A percentile compares a stretch with the other conserved stretches of the same genome.
Evolutionary conservation across 2,797 vertebrate genomes (phyloP).

Genomic region (Neopelma chrysocephalum): DNA sequence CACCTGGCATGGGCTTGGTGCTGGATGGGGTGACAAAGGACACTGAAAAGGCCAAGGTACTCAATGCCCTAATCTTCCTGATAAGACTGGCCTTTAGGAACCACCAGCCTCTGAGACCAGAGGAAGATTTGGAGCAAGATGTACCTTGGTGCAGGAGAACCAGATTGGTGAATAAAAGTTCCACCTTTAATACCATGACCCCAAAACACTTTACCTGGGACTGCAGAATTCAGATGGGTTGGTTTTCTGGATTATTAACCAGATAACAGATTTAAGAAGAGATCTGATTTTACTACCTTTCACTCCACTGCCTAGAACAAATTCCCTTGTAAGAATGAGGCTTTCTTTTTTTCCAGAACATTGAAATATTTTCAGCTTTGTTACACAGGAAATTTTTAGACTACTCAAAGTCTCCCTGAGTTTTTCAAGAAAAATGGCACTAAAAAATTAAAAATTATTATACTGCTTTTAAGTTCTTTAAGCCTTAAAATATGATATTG

Average conservation of each 20-base stretch:
- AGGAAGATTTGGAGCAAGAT: not conserved
- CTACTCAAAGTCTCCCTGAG: not conserved
- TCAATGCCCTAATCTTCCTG: not conserved
- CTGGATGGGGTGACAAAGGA: not conserved
- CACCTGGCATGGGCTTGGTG: not conserved
- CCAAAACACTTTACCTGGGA: not conserved
- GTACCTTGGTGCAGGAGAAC: not conserved
- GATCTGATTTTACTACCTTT: not conserved
- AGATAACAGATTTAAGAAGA: not conserved
- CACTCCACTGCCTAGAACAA: not conserved
- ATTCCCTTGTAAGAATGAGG: conserved; percentile 1
- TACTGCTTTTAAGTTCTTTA: not conserved
- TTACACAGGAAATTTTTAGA: not conserved
- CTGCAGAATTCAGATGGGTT: not conserved
- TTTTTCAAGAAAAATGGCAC: not conserved
- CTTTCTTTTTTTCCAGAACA: conserved; percentile 2
- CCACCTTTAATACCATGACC: not conserved
- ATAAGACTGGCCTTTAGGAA: not conserved
- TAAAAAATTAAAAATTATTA: not conserved
- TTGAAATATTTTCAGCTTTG: not conserved
- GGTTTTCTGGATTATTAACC: not conserved
- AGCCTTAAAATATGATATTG: not conserved
- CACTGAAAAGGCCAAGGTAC: not conserved
- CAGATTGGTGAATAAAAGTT: not conserved
- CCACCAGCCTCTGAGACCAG: not conserved